A percentile compares a stretch with the other conserved stretches of the same genome.
Evolutionary conservation across 2,888 invertebrate species (phyloP).

Genomic region (Eledona agricola): DNA sequence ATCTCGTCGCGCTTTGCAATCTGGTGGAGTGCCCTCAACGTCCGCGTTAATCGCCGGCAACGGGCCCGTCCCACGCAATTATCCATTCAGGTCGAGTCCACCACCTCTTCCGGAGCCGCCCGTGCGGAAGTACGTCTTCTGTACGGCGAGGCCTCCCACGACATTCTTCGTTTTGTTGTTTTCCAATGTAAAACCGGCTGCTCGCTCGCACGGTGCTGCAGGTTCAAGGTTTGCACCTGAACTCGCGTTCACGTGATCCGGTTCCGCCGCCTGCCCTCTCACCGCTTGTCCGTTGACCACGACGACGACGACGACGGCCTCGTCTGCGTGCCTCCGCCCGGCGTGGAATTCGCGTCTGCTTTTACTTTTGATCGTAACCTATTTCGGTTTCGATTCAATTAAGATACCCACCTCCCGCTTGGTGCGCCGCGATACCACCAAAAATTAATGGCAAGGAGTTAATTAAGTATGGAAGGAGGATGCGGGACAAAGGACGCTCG

Average conservation of each 20-base stretch:
- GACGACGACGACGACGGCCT: slow-evolving; percentile 38
- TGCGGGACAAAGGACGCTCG: slow-evolving; percentile 13
- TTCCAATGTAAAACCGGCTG: slow-evolving; percentile 23
- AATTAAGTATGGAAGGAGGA: slow-evolving; percentile 24
- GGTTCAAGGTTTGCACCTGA: slow-evolving; percentile 47
- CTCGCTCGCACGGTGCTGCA: no score
- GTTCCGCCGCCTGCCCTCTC: slow-evolving; percentile 24
- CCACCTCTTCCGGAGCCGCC: slow-evolving; percentile 16
- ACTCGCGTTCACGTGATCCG: slow-evolving; percentile 42
- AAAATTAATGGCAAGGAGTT: slow-evolving; percentile 29
- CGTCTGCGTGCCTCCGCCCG: slow-evolving; percentile 37
- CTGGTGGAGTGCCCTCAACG: background rate
- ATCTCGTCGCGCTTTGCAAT: background rate
- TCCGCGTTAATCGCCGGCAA: slow-evolving; percentile 4
- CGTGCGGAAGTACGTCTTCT: slow-evolving; percentile 21
- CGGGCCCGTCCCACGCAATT: slow-evolving; percentile 15
- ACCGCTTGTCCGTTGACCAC: slow-evolving; percentile 34
- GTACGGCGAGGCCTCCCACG: slow-evolving; percentile 17
- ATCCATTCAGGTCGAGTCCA: slow-evolving; percentile 18
- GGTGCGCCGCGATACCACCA: slow-evolving; percentile 40
- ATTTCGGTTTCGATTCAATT: slow-evolving; percentile 60
- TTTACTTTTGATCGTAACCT: slow-evolving; percentile 30
- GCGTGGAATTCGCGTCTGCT: no score
- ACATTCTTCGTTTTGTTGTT: slow-evolving; percentile 14
- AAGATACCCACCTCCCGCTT: slow-evolving; percentile 59